A percentile compares a stretch with the other conserved stretches of the same genome.
phyloP scores from a whole-genome alignment of 2,797 vertebrate species.

The Enteromius argenteus region DNA sequence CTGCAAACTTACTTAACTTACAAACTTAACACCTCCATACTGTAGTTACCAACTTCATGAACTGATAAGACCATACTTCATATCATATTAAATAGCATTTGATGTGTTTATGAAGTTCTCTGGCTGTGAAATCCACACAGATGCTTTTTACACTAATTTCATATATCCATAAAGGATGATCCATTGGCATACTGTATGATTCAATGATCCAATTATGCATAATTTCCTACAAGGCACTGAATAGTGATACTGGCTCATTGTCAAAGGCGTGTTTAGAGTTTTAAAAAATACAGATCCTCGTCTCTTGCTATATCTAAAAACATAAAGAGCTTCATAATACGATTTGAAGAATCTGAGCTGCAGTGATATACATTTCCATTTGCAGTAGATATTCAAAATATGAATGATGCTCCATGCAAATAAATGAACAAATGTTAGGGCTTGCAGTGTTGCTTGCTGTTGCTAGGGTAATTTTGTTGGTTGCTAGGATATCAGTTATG shows the following conservation, averaged over 20 bases:
- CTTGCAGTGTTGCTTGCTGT: neutral
- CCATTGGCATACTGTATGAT: constrained; percentile 11
- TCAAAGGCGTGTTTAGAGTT: constrained; percentile 8
- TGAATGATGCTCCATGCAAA: neutral
- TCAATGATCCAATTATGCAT: constrained; percentile 28
- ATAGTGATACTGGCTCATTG: neutral
- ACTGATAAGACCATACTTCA: neutral
- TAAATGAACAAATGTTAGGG: neutral
- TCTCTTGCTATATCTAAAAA: neutral
- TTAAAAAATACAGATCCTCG: neutral
- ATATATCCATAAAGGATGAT: constrained; percentile 31
- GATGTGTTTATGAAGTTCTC: constrained; percentile 20
- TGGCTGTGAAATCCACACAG: constrained; percentile 9
- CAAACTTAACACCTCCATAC: too few relatives aligned
- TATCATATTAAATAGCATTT: constrained; percentile 12
- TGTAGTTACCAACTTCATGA: neutral
- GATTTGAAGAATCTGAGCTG: neutral
- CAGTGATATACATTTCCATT: neutral
- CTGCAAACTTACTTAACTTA: neutral
- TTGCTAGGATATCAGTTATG: neutral
- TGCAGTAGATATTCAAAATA: neutral
- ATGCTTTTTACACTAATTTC: constrained; percentile 29
- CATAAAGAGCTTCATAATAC: neutral
- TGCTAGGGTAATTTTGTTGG: neutral
- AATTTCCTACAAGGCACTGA: constrained; percentile 3